phyloP scores from a whole-genome alignment of 2,888 invertebrate genomes.

The Zonitis immaculata region DNA sequence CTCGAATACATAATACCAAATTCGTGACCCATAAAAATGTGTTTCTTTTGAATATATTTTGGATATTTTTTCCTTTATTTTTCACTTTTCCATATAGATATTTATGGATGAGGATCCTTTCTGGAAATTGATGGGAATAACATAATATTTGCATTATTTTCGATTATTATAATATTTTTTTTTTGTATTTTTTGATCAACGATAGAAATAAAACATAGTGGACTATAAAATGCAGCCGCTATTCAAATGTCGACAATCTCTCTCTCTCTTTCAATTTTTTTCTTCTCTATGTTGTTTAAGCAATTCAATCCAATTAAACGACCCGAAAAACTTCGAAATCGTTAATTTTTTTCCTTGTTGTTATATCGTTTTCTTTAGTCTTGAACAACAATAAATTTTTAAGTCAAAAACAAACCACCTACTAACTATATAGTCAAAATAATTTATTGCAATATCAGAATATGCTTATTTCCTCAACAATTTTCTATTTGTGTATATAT shows the following conservation, averaged over 20 bases:
- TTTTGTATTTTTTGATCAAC: too few species aligned
- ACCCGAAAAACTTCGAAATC: conserved; percentile 47
- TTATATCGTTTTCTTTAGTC: conserved; percentile 29
- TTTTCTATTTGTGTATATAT: background rate
- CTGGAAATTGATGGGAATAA: background rate
- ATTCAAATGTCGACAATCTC: conserved; percentile 30
- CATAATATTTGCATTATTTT: background rate
- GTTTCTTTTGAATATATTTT: background rate
- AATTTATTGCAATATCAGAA: conserved; percentile 33
- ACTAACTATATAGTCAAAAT: conserved; percentile 19
- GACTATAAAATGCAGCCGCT: conserved; percentile 47
- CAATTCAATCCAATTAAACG: conserved; percentile 49
- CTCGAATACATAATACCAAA: conserved; percentile 24
- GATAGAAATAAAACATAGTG: conserved; percentile 11
- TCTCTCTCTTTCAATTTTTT: too few species aligned
- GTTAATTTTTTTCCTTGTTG: conserved; percentile 42
- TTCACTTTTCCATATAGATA: too few species aligned
- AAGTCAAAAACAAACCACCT: conserved; percentile 42
- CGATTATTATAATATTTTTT: too few species aligned
- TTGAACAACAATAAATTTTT: conserved; percentile 42
- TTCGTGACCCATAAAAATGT: conserved; percentile 21
- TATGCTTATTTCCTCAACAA: background rate
- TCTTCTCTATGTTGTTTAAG: conserved; percentile 39
- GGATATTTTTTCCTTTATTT: background rate
- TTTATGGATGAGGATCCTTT: too few species aligned